phyloP scores from a whole-genome alignment of 2,797 vertebrate genomes.

The Cirrhinus mrigala region DNA sequence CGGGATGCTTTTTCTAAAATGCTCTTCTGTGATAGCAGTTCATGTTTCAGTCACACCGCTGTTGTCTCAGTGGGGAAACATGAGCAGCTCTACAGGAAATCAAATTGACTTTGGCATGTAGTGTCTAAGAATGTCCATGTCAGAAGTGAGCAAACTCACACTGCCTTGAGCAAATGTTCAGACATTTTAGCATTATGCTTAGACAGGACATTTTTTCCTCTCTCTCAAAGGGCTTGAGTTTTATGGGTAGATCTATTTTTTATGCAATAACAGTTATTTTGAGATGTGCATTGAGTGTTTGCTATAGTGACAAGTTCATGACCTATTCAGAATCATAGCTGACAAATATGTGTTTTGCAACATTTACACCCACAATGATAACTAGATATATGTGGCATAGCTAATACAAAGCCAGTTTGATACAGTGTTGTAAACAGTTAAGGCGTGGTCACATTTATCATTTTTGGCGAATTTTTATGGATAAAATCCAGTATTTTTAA shows the following conservation, averaged over 20 bases:
- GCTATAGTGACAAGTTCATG: neutral
- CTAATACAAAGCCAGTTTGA: too few species aligned
- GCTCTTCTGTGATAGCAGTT: constrained; percentile 1
- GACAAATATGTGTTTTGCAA: neutral
- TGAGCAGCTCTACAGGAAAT: constrained; percentile 29
- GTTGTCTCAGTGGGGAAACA: constrained; percentile 26
- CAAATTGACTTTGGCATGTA: constrained; percentile 51
- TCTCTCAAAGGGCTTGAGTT: neutral
- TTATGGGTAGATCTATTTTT: neutral
- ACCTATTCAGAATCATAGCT: neutral
- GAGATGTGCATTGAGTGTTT: neutral
- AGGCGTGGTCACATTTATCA: neutral
- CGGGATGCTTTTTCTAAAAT: neutral
- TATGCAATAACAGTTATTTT: neutral
- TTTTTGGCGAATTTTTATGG: neutral
- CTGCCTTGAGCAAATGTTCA: constrained; percentile 32
- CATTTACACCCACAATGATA: neutral
- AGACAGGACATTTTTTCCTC: neutral
- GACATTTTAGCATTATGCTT: constrained; percentile 22
- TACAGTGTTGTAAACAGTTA: neutral
- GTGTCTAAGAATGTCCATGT: constrained; percentile 37
- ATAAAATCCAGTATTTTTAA: too few species aligned
- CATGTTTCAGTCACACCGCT: constrained; percentile 32
- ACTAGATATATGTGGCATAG: neutral
- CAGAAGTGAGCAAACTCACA: constrained; percentile 42